Base-by-base conservation (phyloP, 2,113 vertebrate species). In the Labeo rohita region DNA sequence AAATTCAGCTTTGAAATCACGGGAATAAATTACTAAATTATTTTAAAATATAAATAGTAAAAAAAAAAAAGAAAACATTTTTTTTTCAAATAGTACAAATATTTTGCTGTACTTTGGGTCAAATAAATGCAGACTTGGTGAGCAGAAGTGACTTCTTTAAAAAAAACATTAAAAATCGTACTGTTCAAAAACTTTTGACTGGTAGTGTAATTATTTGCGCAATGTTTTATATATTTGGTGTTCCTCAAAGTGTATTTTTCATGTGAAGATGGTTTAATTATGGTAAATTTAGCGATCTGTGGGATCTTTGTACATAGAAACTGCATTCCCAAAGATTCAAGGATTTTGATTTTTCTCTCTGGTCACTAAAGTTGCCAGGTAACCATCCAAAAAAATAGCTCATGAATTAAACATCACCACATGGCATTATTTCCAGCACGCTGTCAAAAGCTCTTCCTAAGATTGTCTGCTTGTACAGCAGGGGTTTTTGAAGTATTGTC, bases 401-500 rank as follows among this genome's bases (percentile, higher is more conserved):
- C 36, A 43, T 45, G 68, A 72, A 72, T 43, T 72, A 72, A 72
- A 72, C 39, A 72, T 72, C 16, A 45, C 36, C 36, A 72, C 39
- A 21, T 72, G 9, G 18, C 36, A 16, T 70, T 3, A 43, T 70
- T 36, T 43, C 36, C 8, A 2, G 16, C 18, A 45, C 3, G 68
- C 45, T 72, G 8, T 72, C 39, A 72, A 45, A 45, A 21, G 18
- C 39, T 45, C 39, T 72, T 72, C 10, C 36, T 72, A n/a, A 39
- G 34, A 18, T 9, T 70, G 15, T 39, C 34, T 18, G 23, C 61
- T 6, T 13, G n/a, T 28, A 65, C 56, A n/a, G 21, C 8, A 0
- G 56, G 12, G n/a, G n/a, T 65, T 12, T 65, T 65, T 28, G 61
- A 65, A 65, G 23, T 65, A 65, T 28, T 65, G 23, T 28, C 61